phyloP scores from a whole-genome alignment of 2,888 invertebrate species.

The Embidobia sp. region DNA sequence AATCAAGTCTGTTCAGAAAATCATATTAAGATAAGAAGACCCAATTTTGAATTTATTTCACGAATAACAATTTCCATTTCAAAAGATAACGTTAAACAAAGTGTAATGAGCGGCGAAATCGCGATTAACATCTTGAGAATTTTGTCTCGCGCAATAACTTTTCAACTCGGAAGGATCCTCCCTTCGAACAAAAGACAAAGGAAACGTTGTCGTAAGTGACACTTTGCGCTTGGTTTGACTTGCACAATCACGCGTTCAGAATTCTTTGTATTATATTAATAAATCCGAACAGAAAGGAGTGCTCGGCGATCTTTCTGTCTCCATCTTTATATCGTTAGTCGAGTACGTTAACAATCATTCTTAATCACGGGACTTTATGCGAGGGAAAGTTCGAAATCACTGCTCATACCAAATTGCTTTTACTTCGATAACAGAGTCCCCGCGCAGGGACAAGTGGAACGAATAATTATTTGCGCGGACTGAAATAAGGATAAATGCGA shows the following conservation, averaged over 20 bases:
- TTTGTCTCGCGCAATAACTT: conserved; percentile 18
- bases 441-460: not conserved
- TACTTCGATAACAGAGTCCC: conserved; percentile 30
- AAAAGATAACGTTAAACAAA: too few species aligned
- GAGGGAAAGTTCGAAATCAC: conserved; percentile 38
- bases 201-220: conserved; percentile 30
- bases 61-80: too few species aligned
- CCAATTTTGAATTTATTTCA: too few species aligned
- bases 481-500: conserved; percentile 17
- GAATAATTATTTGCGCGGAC: conserved; percentile 23
- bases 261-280: conserved; percentile 22
- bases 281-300: conserved; percentile 16
- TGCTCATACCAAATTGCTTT: conserved; percentile 22
- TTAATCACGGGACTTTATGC: conserved; percentile 23
- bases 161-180: conserved; percentile 15
- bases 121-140: conserved; percentile 35
- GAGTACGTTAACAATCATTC: conserved; percentile 21
- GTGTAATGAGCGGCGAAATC: too few species aligned
- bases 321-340: conserved; percentile 12
- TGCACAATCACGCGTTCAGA: conserved; percentile 10
- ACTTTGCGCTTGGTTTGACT: conserved; percentile 30
- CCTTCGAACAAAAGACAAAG: conserved; percentile 14
- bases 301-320: conserved; percentile 6
- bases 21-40: too few species aligned
- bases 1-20: too few species aligned